Base-by-base conservation (phyloP, 2,888 invertebrate species). In the Thalpophila matura region DNA sequence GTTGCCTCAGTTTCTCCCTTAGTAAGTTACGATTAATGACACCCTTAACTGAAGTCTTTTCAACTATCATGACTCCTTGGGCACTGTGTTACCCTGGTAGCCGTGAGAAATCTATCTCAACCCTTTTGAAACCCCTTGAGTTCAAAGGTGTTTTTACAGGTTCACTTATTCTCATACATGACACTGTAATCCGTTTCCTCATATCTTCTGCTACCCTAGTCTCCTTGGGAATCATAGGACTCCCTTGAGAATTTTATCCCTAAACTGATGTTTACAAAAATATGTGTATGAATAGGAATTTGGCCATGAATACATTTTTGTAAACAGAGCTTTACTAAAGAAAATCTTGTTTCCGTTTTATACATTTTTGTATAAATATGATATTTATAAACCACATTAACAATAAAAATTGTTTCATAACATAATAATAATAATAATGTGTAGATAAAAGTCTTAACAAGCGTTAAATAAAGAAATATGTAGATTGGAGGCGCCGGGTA, bases 401-500 rank as follows among this genome's bases (percentile, higher is more conserved):
- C n/a, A n/a, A n/a, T n/a, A n/a, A n/a, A n/a, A n/a, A n/a, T n/a
- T n/a, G n/a, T n/a, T n/a, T n/a, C n/a, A n/a, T n/a, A n/a, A n/a
- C n/a, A n/a, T n/a, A n/a, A n/a, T n/a, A n/a, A n/a, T n/a, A n/a
- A n/a, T n/a, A n/a, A n/a, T n/a, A n/a, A n/a, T n/a, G n/a, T n/a
- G n/a, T n/a, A n/a, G n/a, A n/a, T n/a, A n/a, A n/a, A n/a, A n/a
- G n/a, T n/a, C n/a, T n/a, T n/a, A n/a, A n/a, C n/a, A n/a, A n/a
- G n/a, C n/a, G n/a, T n/a, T n/a, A n/a, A n/a, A n/a, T n/a, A n/a
- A n/a, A n/a, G n/a, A n/a, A n/a, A n/a, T n/a, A n/a, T n/a, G n/a
- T n/a, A n/a, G n/a, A 26, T 84, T 94, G 92, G 91, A 93, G 91
- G 93, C 91, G 92, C 92, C 91, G 92, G 91, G 92, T 93, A 93